Base-by-base conservation (phyloP, 2,888 invertebrate genomes). In the Acanthosepion lycidas region DNA sequence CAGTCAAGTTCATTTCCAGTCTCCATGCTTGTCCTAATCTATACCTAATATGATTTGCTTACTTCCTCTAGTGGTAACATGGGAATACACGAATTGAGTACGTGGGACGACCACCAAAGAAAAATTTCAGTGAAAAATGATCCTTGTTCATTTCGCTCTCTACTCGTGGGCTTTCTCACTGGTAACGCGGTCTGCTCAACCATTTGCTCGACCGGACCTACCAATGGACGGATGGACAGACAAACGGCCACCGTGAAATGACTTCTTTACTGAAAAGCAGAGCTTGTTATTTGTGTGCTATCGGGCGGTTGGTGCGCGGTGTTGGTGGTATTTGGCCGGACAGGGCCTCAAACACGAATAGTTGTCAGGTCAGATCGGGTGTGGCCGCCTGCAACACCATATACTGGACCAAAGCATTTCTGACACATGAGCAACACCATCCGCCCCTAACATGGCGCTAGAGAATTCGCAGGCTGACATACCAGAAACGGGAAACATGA, bases 101-200 rank as follows among this genome's bases (percentile, higher is more conserved):
- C n/a, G 78, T 33, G 12, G 78, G 78, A n/a, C 78, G 78, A 12
- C 12, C 78, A 78, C n/a, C 78, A 78, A 78, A 78, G 78, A n/a
- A 78, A 78, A n/a, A 33, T n/a, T 33, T 78, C 78, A 9, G n/a
- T 78, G 78, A 78, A 78, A 78, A 78, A 15, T 78, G 78, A 78
- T 78, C 78, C n/a, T 78, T 78, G 78, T 78, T 78, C 78, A n/a
- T 78, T n/a, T 78, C 5, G 78, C 18, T 78, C n/a, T n/a, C 78
- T 78, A n/a, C n/a, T n/a, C 78, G 78, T 78, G 78, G 78, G n/a
- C 78, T 78, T 78, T 78, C 78, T 78, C 78, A 78, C 78, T 78
- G 78, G 78, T 78, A 78, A 78, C 78, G n/a, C n/a, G n/a, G 78
- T 78, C 78, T n/a, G 78, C n/a, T n/a, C 78, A 78, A 33, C 15